These are phyloP conservation scores for Augochlora pura DNA, from an alignment of 1,140 invertebrate genomes.

Conservation along the genomic window DNA sequence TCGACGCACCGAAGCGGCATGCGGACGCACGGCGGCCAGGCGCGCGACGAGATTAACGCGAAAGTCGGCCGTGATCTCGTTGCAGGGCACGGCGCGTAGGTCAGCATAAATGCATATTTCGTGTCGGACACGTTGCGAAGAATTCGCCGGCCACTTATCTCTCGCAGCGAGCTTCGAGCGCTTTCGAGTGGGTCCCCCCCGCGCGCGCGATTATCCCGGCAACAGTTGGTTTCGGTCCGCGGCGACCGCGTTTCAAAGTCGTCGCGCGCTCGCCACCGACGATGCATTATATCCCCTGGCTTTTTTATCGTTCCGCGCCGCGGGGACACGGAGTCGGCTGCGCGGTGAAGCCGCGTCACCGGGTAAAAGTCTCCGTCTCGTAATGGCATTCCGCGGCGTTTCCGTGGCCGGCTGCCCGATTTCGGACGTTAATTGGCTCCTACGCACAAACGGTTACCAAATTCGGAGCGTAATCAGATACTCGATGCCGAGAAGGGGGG, in stretches of 20 bases:
- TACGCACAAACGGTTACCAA: constrained; percentile 27
- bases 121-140: constrained; percentile 38
- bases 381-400: constrained; percentile 32
- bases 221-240: constrained; percentile 37
- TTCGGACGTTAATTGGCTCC: constrained; percentile 47
- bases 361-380: neutral
- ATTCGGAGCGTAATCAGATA: constrained; percentile 55
- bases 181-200: constrained; percentile 1
- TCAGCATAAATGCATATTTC: constrained; percentile 49
- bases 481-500: constrained; percentile 6
- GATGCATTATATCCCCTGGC: neutral
- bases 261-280: constrained; percentile 37
- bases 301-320: constrained; percentile 14
- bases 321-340: neutral
- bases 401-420: constrained; percentile 16
- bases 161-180: constrained; percentile 44
- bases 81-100: constrained; percentile 2
- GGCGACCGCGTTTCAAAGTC: neutral
- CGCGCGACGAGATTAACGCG: neutral
- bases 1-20: too few relatives aligned
- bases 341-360: neutral
- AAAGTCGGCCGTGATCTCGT: neutral
- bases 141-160: constrained; percentile 56
- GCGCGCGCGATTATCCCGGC: constrained; percentile 47
- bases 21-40: neutral